Conservation (phyloP, 2,113 vertebrate species). For the Tachysurus vachellii region DNA sequence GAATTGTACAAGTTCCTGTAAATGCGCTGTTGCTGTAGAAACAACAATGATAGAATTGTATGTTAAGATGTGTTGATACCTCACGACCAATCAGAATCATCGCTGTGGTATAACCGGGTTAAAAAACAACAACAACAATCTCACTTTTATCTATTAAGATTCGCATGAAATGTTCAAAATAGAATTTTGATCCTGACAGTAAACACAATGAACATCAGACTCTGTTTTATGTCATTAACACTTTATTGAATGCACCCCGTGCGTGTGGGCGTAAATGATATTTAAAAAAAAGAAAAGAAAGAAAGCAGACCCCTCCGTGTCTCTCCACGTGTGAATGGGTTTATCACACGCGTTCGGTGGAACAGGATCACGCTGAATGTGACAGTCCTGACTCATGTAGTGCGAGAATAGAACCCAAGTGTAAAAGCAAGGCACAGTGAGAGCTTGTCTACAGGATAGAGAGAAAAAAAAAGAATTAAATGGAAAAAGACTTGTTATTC, state of each 20-base stretch:
- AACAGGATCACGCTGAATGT: neutral
- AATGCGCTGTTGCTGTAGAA: neutral
- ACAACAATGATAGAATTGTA: neutral
- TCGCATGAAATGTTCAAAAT: neutral
- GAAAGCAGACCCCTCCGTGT: neutral
- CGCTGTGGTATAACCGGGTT: neutral
- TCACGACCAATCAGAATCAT: neutral
- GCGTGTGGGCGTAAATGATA: neutral
- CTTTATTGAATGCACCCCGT: neutral
- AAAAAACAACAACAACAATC: too few relatives aligned
- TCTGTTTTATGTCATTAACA: neutral
- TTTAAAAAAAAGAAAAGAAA: too few relatives aligned
- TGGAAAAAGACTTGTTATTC: neutral
- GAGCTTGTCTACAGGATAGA: neutral
- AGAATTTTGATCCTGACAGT: too few relatives aligned
- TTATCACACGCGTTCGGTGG: neutral
- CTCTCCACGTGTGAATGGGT: neutral
- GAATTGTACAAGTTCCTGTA: neutral
- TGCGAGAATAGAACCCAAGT: neutral
- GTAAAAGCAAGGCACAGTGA: neutral
- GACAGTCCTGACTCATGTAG: constrained; percentile 8
- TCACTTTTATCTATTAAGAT: neutral
- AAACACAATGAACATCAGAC: neutral
- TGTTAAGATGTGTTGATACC: neutral
- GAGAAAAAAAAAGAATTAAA: neutral